A percentile compares a stretch with the other conserved stretches of the same genome.
Evolutionary conservation across 2,797 vertebrate species (phyloP).

Genomic region (Oreortyx pictus): DNA sequence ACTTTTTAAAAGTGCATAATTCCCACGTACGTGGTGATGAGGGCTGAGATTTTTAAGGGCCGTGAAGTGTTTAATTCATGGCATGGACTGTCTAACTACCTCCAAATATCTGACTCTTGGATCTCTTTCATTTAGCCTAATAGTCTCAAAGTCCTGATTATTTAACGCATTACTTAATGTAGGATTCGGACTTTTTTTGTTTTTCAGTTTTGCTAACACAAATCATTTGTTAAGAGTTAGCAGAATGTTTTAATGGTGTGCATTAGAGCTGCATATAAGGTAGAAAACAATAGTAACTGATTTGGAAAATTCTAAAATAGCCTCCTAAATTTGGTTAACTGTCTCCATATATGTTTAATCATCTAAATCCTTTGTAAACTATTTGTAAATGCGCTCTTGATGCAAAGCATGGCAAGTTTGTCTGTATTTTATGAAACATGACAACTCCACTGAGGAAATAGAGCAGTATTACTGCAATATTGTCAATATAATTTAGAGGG

Average conservation of each 20-base stretch:
- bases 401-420: constrained; percentile 10
- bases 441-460: constrained; percentile 43
- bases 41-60: constrained; percentile 12
- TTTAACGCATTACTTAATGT: not conserved
- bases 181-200: not conserved
- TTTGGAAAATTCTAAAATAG: constrained; percentile 47
- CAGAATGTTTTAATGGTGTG: not conserved
- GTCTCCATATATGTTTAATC: constrained; percentile 43
- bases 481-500: constrained; percentile 5
- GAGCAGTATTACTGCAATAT: constrained; percentile 20
- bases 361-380: constrained; percentile 63
- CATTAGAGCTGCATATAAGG: not conserved
- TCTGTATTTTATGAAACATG: constrained; percentile 38
- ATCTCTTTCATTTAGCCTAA: constrained; percentile 21
- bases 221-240: constrained; percentile 14
- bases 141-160: constrained; percentile 13
- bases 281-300: constrained; percentile 57
- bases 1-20: constrained; percentile 14
- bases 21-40: not conserved
- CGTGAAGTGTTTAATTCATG: constrained; percentile 16
- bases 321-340: constrained; percentile 66
- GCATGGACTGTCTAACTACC: not conserved
- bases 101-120: constrained; percentile 19
- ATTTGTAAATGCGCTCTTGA: constrained; percentile 50
- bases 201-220: not conserved